Base-by-base conservation (phyloP, 2,113 vertebrate species). In the Oenanthe melanoleuca region DNA sequence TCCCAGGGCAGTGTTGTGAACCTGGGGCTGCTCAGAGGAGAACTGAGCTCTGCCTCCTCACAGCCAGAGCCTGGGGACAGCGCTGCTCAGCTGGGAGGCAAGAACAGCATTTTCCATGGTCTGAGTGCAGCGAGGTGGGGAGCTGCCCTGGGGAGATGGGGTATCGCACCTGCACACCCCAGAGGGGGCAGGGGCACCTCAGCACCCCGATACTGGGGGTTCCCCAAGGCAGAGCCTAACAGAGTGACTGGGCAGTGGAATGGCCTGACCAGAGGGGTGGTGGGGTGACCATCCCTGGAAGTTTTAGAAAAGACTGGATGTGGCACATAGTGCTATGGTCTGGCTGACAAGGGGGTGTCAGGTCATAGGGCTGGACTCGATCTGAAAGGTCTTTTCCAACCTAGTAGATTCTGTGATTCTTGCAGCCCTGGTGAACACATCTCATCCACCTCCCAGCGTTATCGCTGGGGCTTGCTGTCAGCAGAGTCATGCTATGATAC, bases 101-200 rank as follows among this genome's bases (percentile, higher is more conserved):
- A 7, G 24, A 21, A 13, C 52, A 16, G n/a, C 0, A 0, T 28
- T 17, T 71, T 18, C 50, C 59, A 13, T 22, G 25, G 12, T 22
- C 75, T 0, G 3, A 25, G 16, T 4, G 53, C 6, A 3, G 34
- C 0, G 9, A 42, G 16, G 22, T 12, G 14, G 17, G 49, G 29
- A 4, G 0, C 1, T 0, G 12, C 9, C 42, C 14, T 20, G 56
- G 84, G 69, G 34, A 69, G 65, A 71, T 31, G 56, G 26, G 3
- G 7, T 6, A 45, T 85, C 1, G 0, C 26, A 15, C 25, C 34
- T 0, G 0, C 3, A 3, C 18, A 11, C 19, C 14, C 14, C 3
- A 8, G 26, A 33, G 13, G 53, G 33, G 26, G 9, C 17, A 8
- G 59, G 12, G 13, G 11, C 45, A 14, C n/a, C 49, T 34, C 44